Percentiles rank a stretch among this genome's conserved stretches.
Evolutionary conservation across 2,113 vertebrate species (phyloP).

Genomic region (Mystacornis crossleyi): DNA sequence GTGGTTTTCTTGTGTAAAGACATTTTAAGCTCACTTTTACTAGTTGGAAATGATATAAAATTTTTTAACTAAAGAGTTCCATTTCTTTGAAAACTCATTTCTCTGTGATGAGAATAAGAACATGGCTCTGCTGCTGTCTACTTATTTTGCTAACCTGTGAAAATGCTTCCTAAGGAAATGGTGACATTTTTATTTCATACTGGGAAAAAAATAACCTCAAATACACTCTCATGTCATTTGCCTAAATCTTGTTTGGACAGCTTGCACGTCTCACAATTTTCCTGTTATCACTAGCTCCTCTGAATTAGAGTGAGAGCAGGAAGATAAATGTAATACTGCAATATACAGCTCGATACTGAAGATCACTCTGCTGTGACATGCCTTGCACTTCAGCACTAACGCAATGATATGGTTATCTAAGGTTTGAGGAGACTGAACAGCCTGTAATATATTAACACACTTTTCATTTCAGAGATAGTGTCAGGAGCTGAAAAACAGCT

Average conservation of each 20-base stretch:
- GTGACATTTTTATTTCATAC: not conserved
- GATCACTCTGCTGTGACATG: constrained; percentile 8
- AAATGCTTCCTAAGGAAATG: not conserved
- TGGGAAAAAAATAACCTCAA: not conserved
- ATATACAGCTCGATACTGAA: not conserved
- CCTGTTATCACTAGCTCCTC: not conserved
- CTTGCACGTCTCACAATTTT: not conserved
- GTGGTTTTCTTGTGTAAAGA: not conserved
- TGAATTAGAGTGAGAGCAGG: not conserved
- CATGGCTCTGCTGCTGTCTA: not conserved
- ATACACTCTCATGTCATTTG: not conserved
- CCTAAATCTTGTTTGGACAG: constrained; percentile 51
- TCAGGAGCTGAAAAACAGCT: not conserved
- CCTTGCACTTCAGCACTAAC: not conserved
- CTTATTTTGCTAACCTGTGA: not conserved
- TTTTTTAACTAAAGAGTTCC: not conserved
- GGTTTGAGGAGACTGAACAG: not conserved
- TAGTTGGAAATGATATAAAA: not conserved
- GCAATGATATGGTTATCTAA: not conserved
- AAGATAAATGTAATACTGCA: constrained; percentile 13
- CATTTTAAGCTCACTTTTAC: not conserved
- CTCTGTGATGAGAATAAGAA: not conserved
- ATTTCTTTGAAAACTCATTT: not conserved
- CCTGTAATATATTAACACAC: not conserved
- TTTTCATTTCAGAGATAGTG: constrained; percentile 27